Evolutionary conservation across 2,888 invertebrate genomes (phyloP), one percentile per base, ranked within the genome.

Genomic region (Ennomos erosarius): DNA sequence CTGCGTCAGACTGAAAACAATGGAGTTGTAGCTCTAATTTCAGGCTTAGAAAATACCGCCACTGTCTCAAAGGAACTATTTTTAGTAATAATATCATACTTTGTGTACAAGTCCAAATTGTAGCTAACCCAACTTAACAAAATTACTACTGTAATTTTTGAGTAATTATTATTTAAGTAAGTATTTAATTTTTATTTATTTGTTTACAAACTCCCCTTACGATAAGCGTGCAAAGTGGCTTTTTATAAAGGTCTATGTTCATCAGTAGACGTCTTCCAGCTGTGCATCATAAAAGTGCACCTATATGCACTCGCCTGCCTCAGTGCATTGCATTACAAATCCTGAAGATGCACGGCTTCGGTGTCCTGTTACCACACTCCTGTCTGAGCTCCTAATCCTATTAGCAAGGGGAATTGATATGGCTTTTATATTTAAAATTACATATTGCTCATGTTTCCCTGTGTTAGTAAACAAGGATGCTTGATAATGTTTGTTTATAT

Each of bases 311-410:
- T 13, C 38, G 33, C 38, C 42, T 9, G 13, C 38, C 42, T 9
- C 11, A 59, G 45, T 62, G 57, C 58, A 52, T 42, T 53, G 49
- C 59, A 59, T 59, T 59, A 51, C 59, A 55, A 59, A 59, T 59
- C 59, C 59, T 51, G 42, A 9, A 33, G 26, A 43, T 55, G 53
- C 12, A 53, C 11, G 66, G 64, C 60, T 69, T 66, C 68, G 47
- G 62, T 62, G 51, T 68, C 59, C 66, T 43, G 60, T 62, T 62
- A 65, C 66, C 57, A 16, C 56, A 54, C 45, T 54, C 62, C 49
- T 42, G 59, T 52, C 57, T 62, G 61, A 59, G 59, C 60, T 43
- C 38, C 48, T 65, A 64, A 69, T 67, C 66, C 59, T 55, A 43
- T 69, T 62, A 68, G 38, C 1, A 1, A 13, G 34, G 40, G 54